Conservation (phyloP, 2,797 vertebrate genomes). For the Gallinago solitaria region DNA sequence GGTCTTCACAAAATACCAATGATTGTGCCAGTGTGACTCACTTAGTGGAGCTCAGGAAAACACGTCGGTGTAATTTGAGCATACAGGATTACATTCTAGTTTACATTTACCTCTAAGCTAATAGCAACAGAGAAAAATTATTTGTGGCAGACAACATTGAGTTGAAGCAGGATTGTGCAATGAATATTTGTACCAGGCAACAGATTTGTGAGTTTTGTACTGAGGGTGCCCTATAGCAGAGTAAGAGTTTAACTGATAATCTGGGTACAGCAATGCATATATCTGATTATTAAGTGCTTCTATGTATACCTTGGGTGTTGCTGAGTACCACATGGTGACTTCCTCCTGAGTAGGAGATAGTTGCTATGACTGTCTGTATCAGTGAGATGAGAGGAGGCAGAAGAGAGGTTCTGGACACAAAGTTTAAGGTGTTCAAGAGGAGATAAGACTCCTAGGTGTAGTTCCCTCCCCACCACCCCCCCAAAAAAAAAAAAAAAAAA, state of each 20-base stretch:
- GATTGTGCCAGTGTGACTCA: background rate
- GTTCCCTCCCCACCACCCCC: too few species aligned
- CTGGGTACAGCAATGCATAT: rapidly evolving
- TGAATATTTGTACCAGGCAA: background rate
- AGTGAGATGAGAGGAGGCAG: background rate
- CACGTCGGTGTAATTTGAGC: rapidly evolving
- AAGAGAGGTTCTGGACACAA: background rate
- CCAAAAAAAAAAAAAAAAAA: background rate
- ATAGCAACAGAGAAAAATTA: background rate
- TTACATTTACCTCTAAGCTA: background rate
- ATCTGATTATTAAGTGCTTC: background rate
- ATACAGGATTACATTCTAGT: background rate
- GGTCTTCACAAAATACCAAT: background rate
- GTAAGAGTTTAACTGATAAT: background rate
- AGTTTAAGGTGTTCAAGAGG: background rate
- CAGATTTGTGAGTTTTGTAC: background rate
- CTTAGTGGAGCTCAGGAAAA: background rate
- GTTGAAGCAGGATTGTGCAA: background rate
- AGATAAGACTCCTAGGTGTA: background rate
- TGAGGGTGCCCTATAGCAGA: background rate
- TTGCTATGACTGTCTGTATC: background rate
- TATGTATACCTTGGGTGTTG: background rate
- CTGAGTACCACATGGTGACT: background rate
- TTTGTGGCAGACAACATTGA: background rate
- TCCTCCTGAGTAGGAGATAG: background rate